A percentile compares a stretch with the other conserved stretches of the same genome.
These are phyloP conservation scores for Caenorhabditis remanei DNA, from an alignment of 1,140 invertebrate species.

Conservation along the genomic window DNA sequence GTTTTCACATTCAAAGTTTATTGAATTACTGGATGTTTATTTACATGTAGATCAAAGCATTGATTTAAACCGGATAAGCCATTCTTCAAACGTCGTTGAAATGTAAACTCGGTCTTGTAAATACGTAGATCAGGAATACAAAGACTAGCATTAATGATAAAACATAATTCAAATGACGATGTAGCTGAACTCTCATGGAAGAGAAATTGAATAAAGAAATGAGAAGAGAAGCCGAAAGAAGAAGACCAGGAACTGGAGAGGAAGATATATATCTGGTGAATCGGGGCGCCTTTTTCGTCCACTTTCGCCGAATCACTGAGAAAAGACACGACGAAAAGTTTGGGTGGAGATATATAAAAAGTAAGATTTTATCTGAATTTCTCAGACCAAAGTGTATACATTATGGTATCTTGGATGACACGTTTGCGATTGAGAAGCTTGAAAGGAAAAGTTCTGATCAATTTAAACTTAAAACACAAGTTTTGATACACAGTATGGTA, in stretches of 20 bases:
- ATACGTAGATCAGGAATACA: constrained; percentile 13
- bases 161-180: constrained; percentile 40
- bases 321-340: background rate
- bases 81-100: background rate
- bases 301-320: background rate
- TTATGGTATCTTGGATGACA: too few species aligned
- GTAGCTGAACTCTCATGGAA: constrained; percentile 41
- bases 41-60: too few species aligned
- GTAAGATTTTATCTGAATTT: background rate
- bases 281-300: background rate
- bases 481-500: too few species aligned
- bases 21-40: too few species aligned
- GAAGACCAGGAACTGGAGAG: background rate
- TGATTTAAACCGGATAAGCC: too few species aligned
- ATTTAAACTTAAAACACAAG: too few species aligned
- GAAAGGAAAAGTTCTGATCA: too few species aligned
- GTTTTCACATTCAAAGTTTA: too few species aligned
- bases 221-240: background rate
- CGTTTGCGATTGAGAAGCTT: too few species aligned
- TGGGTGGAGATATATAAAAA: background rate
- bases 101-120: background rate
- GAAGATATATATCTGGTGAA: background rate
- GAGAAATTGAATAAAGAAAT: background rate
- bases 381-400: too few species aligned
- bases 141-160: background rate